Percentiles rank a stretch among this genome's conserved stretches.
phyloP scores from a whole-genome alignment of 2,888 invertebrate genomes.

The Limnephilus rhombicus region DNA sequence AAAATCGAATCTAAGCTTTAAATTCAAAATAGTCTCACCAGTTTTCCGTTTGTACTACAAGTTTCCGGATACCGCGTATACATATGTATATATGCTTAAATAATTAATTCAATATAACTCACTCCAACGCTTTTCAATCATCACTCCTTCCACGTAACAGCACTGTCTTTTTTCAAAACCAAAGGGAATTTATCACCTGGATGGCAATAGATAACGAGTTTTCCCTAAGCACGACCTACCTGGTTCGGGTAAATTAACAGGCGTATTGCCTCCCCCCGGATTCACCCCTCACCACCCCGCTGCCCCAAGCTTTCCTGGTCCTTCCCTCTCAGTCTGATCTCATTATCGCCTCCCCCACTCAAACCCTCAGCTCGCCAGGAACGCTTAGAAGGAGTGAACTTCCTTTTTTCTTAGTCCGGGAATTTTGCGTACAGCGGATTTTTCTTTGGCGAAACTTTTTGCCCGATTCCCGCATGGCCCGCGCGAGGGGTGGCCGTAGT shows the following conservation, averaged over 20 bases:
- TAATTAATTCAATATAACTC: background rate
- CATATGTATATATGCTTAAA: too few relatives aligned
- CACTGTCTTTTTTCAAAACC: conserved; percentile 48
- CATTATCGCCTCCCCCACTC: conserved; percentile 46
- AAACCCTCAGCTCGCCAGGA: background rate
- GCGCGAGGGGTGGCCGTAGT: background rate
- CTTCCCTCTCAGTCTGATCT: conserved; percentile 31
- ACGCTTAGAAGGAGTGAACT: conserved; percentile 27
- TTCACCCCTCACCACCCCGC: background rate
- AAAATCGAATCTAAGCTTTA: too few relatives aligned
- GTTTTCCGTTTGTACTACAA: too few relatives aligned
- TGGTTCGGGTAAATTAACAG: conserved; percentile 55
- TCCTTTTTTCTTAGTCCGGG: conserved; percentile 24
- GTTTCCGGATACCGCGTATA: too few relatives aligned
- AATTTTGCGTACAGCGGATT: conserved; percentile 44
- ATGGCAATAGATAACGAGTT: conserved; percentile 52
- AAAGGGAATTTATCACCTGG: conserved; percentile 51
- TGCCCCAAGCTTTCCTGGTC: background rate
- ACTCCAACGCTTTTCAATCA: conserved; percentile 43
- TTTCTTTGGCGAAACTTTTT: conserved; percentile 31
- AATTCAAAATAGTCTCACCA: too few relatives aligned
- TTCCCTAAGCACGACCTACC: conserved; percentile 45
- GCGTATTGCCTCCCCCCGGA: conserved; percentile 33
- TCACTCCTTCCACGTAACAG: conserved; percentile 18
- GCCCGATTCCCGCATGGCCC: conserved; percentile 16